Conservation (phyloP, 2,113 vertebrate species). For the Embiotoca jacksoni region DNA sequence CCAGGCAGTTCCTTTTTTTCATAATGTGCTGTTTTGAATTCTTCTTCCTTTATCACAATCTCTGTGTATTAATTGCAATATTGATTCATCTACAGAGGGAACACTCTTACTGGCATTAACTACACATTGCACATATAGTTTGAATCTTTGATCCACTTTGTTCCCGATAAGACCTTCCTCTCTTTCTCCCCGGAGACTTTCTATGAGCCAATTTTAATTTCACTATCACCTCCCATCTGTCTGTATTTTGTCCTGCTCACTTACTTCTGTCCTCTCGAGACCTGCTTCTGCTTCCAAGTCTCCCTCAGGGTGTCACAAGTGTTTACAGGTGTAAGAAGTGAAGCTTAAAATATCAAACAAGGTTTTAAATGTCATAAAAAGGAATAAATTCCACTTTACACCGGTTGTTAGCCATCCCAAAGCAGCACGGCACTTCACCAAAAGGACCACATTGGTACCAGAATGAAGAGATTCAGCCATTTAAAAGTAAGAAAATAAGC, state of each 20-base stretch:
- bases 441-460: neutral
- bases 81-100: too few species aligned
- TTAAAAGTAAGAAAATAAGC: slow-evolving; percentile 9
- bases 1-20: neutral
- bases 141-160: neutral
- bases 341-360: too few species aligned
- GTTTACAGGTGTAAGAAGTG: too few species aligned
- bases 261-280: neutral
- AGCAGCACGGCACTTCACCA: neutral
- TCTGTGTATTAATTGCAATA: too few species aligned
- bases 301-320: neutral
- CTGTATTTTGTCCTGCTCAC: neutral
- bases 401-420: neutral
- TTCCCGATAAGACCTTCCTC: neutral
- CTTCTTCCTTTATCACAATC: too few species aligned
- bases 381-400: neutral
- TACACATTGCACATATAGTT: neutral
- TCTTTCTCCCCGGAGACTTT: neutral
- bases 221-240: neutral
- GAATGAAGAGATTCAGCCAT: neutral
- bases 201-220: slow-evolving; percentile 2
- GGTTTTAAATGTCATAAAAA: too few species aligned
- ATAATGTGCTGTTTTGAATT: too few species aligned
- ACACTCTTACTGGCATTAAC: too few species aligned
- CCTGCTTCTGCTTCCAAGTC: neutral